Percentiles rank a stretch among this genome's conserved stretches.
Conservation (phyloP, 2,888 invertebrate genomes). For the Caenorhabditis sinica region DNA sequence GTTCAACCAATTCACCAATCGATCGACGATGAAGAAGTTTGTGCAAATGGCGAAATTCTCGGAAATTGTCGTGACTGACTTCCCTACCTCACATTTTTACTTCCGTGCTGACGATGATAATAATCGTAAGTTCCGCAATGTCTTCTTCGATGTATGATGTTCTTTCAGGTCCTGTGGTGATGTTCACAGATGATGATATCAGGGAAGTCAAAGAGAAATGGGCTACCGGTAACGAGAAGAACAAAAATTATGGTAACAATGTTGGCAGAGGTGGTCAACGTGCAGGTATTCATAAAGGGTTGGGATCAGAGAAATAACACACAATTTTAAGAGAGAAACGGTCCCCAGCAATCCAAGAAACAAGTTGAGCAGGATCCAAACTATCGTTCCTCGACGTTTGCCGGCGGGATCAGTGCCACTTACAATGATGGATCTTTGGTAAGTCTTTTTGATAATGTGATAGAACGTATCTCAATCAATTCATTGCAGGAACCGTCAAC, state of each 20-base stretch:
- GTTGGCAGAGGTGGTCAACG: neutral
- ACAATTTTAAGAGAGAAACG: neutral
- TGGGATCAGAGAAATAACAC: neutral
- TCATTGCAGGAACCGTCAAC: slow-evolving; percentile 15
- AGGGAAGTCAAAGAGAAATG: slow-evolving; percentile 21
- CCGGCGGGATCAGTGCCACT: neutral
- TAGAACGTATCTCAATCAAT: neutral
- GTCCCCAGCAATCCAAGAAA: slow-evolving; percentile 2
- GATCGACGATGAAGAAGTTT: slow-evolving; percentile 49
- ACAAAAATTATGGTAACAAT: slow-evolving; percentile 9
- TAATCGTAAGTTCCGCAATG: neutral
- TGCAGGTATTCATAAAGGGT: neutral
- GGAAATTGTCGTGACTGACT: slow-evolving; percentile 24
- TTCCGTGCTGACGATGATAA: slow-evolving; percentile 24
- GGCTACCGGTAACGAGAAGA: neutral
- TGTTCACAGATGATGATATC: slow-evolving; percentile 22
- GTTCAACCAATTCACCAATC: slow-evolving; percentile 35
- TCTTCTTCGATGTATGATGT: too few relatives aligned
- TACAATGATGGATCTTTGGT: slow-evolving; percentile 36
- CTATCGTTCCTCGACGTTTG: neutral
- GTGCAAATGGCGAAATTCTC: slow-evolving; percentile 37
- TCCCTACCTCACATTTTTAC: neutral
- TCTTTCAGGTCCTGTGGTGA: slow-evolving; percentile 10
- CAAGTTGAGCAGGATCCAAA: slow-evolving; percentile 22
- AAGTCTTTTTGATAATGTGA: neutral